These are phyloP conservation scores for Anableps anableps DNA, from an alignment of 2,797 vertebrate genomes.

Conservation along the genomic window DNA sequence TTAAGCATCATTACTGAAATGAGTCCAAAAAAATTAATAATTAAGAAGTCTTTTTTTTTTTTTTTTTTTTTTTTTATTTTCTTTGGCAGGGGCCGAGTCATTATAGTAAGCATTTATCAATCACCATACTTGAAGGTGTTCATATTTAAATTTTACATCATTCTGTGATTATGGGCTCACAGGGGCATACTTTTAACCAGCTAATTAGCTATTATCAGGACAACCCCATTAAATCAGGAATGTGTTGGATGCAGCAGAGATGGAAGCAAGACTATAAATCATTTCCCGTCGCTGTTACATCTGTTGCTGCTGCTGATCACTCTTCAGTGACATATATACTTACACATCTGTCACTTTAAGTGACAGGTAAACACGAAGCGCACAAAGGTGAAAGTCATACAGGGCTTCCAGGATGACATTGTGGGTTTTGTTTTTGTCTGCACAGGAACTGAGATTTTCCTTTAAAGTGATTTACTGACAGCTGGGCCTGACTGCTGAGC, in stretches of 20 bases:
- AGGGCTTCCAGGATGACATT: slow-evolving; percentile 15
- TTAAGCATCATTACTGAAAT: background rate
- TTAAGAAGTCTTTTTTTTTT: background rate
- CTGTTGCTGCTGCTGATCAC: slow-evolving; percentile 25
- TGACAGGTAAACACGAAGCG: slow-evolving; percentile 16
- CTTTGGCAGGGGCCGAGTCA: background rate
- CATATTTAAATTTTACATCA: background rate
- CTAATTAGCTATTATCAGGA: background rate
- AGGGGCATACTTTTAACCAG: background rate
- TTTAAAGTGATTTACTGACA: slow-evolving; percentile 52
- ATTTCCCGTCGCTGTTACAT: slow-evolving; percentile 12
- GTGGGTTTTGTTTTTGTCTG: slow-evolving; percentile 31
- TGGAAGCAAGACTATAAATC: slow-evolving; percentile 33
- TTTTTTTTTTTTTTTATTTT: background rate
- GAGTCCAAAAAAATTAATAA: background rate
- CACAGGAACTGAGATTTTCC: slow-evolving; percentile 17
- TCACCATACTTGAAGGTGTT: background rate
- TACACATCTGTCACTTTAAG: slow-evolving; percentile 4
- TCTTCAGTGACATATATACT: slow-evolving; percentile 25
- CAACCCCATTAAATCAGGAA: slow-evolving; percentile 54
- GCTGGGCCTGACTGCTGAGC: slow-evolving; percentile 38
- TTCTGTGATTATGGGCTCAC: background rate
- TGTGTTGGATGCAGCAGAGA: slow-evolving; percentile 35
- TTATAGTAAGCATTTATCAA: background rate
- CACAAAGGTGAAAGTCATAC: slow-evolving; percentile 7